Conservation (phyloP, 2,113 vertebrate species). For the Hemiscyllium ocellatum region DNA sequence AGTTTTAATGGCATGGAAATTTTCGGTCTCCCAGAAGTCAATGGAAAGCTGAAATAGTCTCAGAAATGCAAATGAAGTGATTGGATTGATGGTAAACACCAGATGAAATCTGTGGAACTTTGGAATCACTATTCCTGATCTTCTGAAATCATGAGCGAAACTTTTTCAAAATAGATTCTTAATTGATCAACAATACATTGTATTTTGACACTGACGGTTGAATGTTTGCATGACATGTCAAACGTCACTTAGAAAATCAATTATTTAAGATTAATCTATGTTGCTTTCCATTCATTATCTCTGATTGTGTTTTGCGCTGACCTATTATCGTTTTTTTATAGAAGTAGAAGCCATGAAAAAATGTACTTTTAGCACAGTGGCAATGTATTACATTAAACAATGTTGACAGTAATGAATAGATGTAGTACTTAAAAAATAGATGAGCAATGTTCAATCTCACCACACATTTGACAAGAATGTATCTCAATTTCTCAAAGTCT, state of each 20-base stretch:
- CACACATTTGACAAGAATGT: neutral
- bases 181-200: conserved; percentile 44
- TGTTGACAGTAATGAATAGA: neutral
- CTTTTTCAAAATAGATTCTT: conserved; percentile 53
- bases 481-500: too few species aligned
- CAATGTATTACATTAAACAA: neutral
- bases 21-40: neutral
- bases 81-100: neutral
- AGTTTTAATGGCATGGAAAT: conserved; percentile 36
- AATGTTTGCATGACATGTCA: conserved; percentile 50
- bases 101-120: neutral
- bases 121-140: conserved; percentile 47
- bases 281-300: conserved; percentile 55
- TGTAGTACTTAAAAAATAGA: neutral
- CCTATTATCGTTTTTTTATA: neutral
- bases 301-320: conserved; percentile 50
- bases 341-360: neutral
- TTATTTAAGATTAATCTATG: conserved; percentile 61
- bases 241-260: conserved; percentile 58
- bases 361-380: neutral
- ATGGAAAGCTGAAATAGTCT: neutral
- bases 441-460: neutral
- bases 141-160: conserved; percentile 44
- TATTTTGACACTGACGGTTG: conserved; percentile 50
- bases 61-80: neutral